phyloP scores from a whole-genome alignment of 2,888 invertebrate species.

The Euphydryas editha region DNA sequence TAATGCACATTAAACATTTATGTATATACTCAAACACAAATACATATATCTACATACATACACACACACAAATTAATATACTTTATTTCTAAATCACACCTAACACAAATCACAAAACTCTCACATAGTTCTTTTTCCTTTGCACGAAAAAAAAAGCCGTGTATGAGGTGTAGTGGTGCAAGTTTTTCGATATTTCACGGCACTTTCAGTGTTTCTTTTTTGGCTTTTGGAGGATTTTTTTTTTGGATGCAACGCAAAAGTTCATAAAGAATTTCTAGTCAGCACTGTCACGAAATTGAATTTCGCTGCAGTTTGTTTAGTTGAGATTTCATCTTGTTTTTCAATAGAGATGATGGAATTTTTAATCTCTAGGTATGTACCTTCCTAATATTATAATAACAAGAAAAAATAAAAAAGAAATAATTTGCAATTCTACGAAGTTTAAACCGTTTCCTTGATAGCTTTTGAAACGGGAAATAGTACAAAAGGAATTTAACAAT shows the following conservation, averaged over 20 bases:
- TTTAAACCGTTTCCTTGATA: too few species aligned
- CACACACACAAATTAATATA: too few species aligned
- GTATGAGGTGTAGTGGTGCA: not conserved
- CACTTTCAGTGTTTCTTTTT: slow-evolving; percentile 7
- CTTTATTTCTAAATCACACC: too few species aligned
- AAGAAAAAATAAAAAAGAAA: not conserved
- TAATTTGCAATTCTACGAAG: not conserved
- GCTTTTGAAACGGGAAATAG: too few species aligned
- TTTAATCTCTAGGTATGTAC: not conserved
- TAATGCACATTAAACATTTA: too few species aligned
- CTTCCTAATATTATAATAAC: not conserved
- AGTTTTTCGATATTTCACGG: slow-evolving; percentile 11
- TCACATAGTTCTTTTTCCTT: not conserved
- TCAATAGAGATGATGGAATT: not conserved
- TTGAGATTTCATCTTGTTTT: slow-evolving; percentile 4
- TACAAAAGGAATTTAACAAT: too few species aligned
- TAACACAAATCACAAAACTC: too few species aligned
- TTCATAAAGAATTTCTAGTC: slow-evolving; percentile 26
- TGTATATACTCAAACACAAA: too few species aligned
- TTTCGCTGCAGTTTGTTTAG: slow-evolving; percentile 21
- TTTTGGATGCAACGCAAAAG: slow-evolving; percentile 6
- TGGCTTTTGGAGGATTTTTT: slow-evolving; percentile 4
- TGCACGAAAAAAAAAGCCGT: not conserved
- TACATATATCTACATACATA: too few species aligned
- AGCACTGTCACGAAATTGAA: slow-evolving; percentile 25